Evolutionary conservation across 2,888 invertebrate species (phyloP).

Genomic region (Drosophila gaucha): DNA sequence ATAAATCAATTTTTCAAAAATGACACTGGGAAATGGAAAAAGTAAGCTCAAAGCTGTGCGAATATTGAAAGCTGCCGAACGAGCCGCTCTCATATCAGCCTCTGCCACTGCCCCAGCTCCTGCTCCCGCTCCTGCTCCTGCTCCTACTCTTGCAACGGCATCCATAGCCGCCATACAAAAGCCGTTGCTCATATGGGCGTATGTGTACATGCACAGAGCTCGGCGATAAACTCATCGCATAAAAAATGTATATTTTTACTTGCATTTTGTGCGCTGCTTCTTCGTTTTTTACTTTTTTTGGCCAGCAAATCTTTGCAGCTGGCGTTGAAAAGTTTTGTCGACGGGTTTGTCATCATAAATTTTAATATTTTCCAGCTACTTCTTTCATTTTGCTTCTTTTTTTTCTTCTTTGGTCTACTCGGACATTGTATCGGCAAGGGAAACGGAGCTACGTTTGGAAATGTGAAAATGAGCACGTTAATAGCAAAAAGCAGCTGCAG

Average conservation of each 20-base stretch:
- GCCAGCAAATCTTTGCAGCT: slow-evolving; percentile 71
- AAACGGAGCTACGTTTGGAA: slow-evolving; percentile 2
- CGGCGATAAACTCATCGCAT: slow-evolving; percentile 53
- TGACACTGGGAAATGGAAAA: slow-evolving; percentile 78
- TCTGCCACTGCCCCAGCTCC: not conserved
- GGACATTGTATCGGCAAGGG: slow-evolving; percentile 15
- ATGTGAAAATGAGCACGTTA: slow-evolving; percentile 61
- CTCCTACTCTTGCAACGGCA: slow-evolving; percentile 1
- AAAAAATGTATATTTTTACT: slow-evolving; percentile 67
- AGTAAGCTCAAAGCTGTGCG: slow-evolving; percentile 78
- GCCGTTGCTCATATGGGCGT: slow-evolving; percentile 20
- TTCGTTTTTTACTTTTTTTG: slow-evolving; percentile 32
- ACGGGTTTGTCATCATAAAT: slow-evolving; percentile 76
- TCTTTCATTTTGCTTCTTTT: slow-evolving; percentile 1
- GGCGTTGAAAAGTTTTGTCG: slow-evolving; percentile 73
- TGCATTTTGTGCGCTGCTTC: slow-evolving; percentile 42
- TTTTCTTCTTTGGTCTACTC: not conserved
- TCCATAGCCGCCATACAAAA: slow-evolving; percentile 8
- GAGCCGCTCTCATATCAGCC: slow-evolving; percentile 19
- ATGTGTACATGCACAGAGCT: slow-evolving; percentile 17
- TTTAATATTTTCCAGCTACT: slow-evolving; percentile 53
- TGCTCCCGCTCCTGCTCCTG: not conserved
- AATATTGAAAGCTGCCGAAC: slow-evolving; percentile 67
- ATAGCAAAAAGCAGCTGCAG: slow-evolving; percentile 33
- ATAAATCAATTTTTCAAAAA: slow-evolving; percentile 78